Conservation (phyloP, 2,888 invertebrate species). For the Campoletis raptor region DNA sequence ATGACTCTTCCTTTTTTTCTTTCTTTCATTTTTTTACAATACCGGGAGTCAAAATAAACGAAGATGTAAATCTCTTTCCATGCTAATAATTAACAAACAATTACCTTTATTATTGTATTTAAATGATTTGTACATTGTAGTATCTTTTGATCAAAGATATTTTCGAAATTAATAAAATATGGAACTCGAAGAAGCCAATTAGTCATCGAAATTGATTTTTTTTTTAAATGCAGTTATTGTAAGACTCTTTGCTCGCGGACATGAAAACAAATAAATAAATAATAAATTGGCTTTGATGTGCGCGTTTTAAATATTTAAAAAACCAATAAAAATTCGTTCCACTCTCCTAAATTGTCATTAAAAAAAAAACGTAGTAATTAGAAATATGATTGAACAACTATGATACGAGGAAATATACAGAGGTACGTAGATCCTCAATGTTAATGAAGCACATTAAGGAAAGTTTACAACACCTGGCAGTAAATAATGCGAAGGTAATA, state of each 20-base stretch:
- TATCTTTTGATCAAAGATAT: background rate
- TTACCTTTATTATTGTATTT: background rate
- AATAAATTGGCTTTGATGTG: background rate
- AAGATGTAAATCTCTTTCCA: background rate
- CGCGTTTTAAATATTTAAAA: background rate
- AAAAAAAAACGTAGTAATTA: slow-evolving; percentile 24
- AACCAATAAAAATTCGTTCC: background rate
- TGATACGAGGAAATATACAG: slow-evolving; percentile 15
- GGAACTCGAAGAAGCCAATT: background rate
- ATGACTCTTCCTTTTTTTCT: background rate
- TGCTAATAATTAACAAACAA: background rate
- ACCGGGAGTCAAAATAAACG: background rate
- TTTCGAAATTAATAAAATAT: background rate
- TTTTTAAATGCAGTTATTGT: background rate
- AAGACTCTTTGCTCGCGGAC: background rate
- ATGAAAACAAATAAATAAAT: background rate
- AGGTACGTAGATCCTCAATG: slow-evolving; percentile 30
- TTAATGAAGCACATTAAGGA: slow-evolving; percentile 56
- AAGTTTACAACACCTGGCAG: slow-evolving; percentile 49
- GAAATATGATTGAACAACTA: slow-evolving; percentile 49
- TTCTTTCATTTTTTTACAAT: background rate
- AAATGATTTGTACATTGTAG: background rate
- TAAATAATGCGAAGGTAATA: slow-evolving; percentile 47
- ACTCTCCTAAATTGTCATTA: background rate
- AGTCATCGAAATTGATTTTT: background rate